Percentiles rank a stretch among this genome's conserved stretches.
Conservation (phyloP, 1,140 invertebrate genomes). For the Ceratoteleas bidentatus region DNA sequence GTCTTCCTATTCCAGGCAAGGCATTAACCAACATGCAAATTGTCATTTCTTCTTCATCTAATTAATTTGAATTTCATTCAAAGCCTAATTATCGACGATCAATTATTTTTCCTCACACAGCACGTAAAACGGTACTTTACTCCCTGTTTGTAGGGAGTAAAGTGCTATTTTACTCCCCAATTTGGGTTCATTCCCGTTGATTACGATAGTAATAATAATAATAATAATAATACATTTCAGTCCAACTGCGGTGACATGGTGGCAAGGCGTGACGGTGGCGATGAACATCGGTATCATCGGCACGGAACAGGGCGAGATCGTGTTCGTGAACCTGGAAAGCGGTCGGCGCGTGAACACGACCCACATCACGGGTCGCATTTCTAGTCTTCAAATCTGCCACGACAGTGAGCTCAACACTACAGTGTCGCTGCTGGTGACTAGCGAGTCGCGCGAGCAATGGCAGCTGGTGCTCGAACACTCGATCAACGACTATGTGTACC, state of each 20-base stretch:
- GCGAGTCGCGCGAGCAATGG: constrained; percentile 84
- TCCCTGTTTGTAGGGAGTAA: no score
- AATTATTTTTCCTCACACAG: no score
- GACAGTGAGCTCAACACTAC: constrained; percentile 86
- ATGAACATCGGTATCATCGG: constrained; percentile 87
- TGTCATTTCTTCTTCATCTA: no score
- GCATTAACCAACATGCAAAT: no score
- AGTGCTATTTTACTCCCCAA: no score
- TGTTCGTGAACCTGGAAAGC: constrained; percentile 86
- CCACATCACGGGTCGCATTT: constrained; percentile 84
- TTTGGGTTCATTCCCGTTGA: no score
- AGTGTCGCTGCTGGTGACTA: constrained; percentile 87
- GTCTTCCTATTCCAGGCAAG: constrained; percentile 81
- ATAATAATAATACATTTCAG: no score
- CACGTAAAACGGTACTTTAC: no score
- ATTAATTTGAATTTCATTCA: no score
- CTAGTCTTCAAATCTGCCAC: constrained; percentile 84
- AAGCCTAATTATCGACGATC: no score
- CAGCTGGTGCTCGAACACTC: constrained; percentile 85
- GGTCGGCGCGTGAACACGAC: constrained; percentile 85
- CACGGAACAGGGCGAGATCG: constrained; percentile 86
- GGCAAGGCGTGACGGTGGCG: constrained; percentile 84
- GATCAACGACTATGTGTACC: constrained; percentile 83
- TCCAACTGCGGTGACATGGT: constrained; percentile 85
- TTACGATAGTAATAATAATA: no score